Percentiles rank a stretch among this genome's conserved stretches.
phyloP scores from a whole-genome alignment of 2,797 vertebrate genomes.

The Lycodopsis pacificus region DNA sequence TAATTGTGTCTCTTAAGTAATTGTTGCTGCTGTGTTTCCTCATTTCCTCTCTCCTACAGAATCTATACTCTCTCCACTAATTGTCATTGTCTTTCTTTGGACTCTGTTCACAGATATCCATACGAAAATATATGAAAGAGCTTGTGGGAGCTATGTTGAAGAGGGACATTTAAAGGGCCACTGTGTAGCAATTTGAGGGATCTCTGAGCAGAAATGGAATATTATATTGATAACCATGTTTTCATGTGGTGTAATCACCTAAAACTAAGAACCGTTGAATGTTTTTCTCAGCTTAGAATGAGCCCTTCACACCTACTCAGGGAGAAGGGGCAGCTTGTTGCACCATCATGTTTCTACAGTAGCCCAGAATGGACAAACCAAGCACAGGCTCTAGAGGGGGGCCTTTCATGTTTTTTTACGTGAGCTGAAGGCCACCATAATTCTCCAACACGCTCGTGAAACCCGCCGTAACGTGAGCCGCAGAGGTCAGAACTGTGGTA shows the following conservation, averaged over 20 bases:
- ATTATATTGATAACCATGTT: no score
- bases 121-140: background rate
- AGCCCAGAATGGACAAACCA: no score
- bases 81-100: constrained; percentile 7
- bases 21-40: constrained; percentile 55
- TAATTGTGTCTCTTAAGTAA: constrained; percentile 79
- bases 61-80: constrained; percentile 31
- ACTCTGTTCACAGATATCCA: constrained; percentile 4
- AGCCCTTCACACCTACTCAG: background rate
- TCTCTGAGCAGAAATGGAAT: no score
- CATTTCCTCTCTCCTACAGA: constrained; percentile 28
- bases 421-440: background rate
- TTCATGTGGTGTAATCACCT: no score
- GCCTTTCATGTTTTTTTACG: no score
- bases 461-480: background rate
- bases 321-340: no score
- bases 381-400: no score
- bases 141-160: background rate
- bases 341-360: no score
- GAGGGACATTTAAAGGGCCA: background rate
- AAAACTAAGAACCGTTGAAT: background rate
- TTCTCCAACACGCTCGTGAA: background rate
- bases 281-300: background rate
- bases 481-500: no score
- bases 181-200: background rate